phyloP scores from a whole-genome alignment of 2,797 vertebrate genomes.

The Crenuchus spilurus region DNA sequence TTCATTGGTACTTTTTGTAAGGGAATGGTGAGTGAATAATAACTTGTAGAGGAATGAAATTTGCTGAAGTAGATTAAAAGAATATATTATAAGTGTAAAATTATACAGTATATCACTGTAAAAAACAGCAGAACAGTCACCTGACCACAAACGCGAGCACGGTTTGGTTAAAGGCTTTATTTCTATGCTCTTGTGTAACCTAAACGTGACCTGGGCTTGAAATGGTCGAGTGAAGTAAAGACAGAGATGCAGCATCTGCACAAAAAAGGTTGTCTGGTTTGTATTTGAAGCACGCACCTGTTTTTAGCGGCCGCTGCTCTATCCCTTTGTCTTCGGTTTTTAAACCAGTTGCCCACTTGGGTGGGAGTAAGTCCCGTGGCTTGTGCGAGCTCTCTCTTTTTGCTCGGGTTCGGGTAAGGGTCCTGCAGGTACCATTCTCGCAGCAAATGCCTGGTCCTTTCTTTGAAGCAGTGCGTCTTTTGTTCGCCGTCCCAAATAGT shows the following conservation, averaged over 20 bases:
- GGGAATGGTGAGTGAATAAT: no score
- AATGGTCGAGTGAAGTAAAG: no score
- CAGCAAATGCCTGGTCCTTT: constrained; percentile 95
- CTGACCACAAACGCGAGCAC: neutral
- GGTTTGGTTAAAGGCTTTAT: no score
- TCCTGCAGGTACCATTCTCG: constrained; percentile 99
- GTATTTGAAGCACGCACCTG: constrained; percentile 79
- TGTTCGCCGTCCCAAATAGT: constrained; percentile 99
- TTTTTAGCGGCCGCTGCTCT: constrained; percentile 97
- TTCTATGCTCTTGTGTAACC: neutral
- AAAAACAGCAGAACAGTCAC: neutral
- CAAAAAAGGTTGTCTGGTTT: neutral
- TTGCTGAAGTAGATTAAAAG: no score
- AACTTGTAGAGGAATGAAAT: no score
- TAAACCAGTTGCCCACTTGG: constrained; percentile 99
- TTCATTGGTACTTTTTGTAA: no score
- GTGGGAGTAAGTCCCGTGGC: constrained; percentile 99
- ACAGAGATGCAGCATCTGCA: neutral
- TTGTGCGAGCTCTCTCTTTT: constrained; percentile 98
- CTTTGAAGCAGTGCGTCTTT: constrained; percentile 99
- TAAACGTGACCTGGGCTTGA: no score
- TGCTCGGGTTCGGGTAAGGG: constrained; percentile 97
- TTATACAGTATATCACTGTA: neutral
- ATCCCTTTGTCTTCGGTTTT: constrained; percentile 98
- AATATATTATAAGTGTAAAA: neutral